phyloP scores from a whole-genome alignment of 2,797 vertebrate species.

The Molossus alvarezi region DNA sequence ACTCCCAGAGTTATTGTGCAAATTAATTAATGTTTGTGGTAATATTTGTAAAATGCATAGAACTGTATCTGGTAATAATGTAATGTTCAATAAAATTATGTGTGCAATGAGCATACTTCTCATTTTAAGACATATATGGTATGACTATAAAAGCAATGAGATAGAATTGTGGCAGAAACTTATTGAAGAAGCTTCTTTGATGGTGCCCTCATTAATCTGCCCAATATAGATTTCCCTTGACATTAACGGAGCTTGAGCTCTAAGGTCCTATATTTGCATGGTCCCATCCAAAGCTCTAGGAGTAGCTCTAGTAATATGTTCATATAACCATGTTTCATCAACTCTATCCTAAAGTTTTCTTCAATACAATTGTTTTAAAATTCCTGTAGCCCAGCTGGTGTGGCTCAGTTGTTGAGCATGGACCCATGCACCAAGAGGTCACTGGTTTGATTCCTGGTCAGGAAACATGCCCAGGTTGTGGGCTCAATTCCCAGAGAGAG shows the following conservation, averaged over 20 bases:
- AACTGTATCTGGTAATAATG: background rate
- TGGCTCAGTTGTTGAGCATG: too few species aligned
- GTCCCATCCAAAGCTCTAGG: background rate
- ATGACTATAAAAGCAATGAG: conserved; percentile 18
- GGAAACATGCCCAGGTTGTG: too few species aligned
- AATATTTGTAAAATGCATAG: background rate
- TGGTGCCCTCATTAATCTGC: background rate
- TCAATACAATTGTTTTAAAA: conserved; percentile 14
- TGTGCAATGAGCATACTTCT: conserved; percentile 12
- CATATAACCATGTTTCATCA: background rate
- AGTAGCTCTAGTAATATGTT: background rate
- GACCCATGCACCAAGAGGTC: too few species aligned
- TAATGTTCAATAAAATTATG: conserved; percentile 1
- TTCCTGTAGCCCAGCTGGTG: background rate
- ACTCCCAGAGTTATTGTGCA: background rate
- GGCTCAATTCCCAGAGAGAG: too few species aligned
- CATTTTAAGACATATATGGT: background rate
- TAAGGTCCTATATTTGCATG: background rate
- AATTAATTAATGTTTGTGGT: background rate
- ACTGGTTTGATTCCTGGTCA: too few species aligned
- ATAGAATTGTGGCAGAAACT: background rate
- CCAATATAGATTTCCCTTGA: background rate
- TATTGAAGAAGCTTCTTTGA: background rate
- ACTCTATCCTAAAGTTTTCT: conserved; percentile 33
- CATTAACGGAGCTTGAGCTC: background rate